phyloP scores from a whole-genome alignment of 2,888 invertebrate species.

The Trichogramma evanescens region DNA sequence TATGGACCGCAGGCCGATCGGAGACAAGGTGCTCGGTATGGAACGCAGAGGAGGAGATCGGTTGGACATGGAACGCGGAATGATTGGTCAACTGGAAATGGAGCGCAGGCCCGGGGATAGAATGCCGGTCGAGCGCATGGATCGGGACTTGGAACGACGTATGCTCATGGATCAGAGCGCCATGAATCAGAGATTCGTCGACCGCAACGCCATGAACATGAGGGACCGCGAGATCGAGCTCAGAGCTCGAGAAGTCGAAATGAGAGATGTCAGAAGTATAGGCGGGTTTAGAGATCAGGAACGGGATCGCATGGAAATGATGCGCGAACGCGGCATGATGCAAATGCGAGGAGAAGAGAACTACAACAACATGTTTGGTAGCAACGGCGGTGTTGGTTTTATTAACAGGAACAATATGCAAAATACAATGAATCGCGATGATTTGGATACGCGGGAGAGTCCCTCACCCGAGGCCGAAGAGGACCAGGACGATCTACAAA shows the following conservation, averaged over 20 bases:
- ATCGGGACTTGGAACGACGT: conserved; percentile 3
- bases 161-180: conserved; percentile 1
- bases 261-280: too few species aligned
- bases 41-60: not conserved
- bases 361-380: too few species aligned
- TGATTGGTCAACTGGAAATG: not conserved
- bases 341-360: too few species aligned
- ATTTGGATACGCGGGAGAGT: not conserved
- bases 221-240: not conserved
- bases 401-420: not conserved
- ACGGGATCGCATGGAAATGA: too few species aligned
- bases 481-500: conserved; percentile 16
- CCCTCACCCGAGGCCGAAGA: conserved; percentile 2
- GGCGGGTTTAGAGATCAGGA: too few species aligned
- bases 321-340: too few species aligned
- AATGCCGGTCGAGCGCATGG: not conserved
- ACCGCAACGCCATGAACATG: not conserved
- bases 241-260: too few species aligned
- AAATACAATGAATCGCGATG: not conserved
- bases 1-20: not conserved
- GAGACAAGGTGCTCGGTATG: not conserved
- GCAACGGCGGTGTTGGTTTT: too few species aligned
- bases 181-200: not conserved
- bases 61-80: not conserved
- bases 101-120: not conserved